Conservation (phyloP, 2,797 vertebrate species). For the Myotis planiceps region DNA sequence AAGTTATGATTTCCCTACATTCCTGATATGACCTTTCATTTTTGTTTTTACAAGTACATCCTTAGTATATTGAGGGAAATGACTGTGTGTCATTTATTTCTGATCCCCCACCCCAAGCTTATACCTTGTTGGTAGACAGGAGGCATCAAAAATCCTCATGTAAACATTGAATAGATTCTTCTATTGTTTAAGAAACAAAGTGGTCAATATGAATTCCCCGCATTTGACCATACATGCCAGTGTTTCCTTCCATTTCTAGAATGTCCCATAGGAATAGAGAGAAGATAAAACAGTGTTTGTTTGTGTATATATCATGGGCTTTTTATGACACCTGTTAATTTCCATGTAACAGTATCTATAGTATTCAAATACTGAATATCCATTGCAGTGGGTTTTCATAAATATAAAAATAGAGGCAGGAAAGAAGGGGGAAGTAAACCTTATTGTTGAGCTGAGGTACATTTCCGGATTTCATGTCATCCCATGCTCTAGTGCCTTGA, state of each 20-base stretch:
- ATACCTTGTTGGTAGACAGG: neutral
- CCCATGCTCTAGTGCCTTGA: neutral
- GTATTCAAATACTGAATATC: neutral
- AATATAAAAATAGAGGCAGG: neutral
- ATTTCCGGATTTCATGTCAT: neutral
- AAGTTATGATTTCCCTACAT: neutral
- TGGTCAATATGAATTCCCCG: neutral
- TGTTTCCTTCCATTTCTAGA: neutral
- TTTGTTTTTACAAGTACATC: neutral
- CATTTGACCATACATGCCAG: too few relatives aligned
- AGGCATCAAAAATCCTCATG: neutral
- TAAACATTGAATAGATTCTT: neutral
- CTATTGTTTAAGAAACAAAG: neutral
- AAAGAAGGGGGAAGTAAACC: neutral
- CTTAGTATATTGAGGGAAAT: neutral
- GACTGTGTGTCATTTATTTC: neutral
- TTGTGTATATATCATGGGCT: neutral
- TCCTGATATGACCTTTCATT: neutral
- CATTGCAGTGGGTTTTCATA: neutral
- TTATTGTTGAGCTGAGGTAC: neutral
- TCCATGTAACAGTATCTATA: neutral
- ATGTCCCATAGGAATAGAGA: neutral
- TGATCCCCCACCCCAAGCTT: neutral
- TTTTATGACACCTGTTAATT: neutral
- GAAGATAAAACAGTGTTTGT: neutral